Conservation (phyloP, 2,797 vertebrate species). For the Huso huso region DNA sequence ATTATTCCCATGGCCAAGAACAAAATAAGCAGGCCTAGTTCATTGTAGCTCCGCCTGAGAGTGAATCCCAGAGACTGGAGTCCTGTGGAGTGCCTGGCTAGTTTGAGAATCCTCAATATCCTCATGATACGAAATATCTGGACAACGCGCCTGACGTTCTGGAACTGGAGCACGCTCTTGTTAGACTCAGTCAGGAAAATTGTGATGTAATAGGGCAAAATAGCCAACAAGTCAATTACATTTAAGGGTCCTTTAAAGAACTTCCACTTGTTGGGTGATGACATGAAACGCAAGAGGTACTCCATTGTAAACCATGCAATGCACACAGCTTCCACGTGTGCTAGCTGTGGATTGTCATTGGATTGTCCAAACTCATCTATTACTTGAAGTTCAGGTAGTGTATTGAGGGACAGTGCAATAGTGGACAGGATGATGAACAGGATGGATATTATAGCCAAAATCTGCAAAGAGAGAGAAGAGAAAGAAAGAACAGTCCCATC, state of each 20-base stretch:
- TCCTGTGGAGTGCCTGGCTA: slow-evolving; percentile 92
- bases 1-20: slow-evolving; percentile 99
- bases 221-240: slow-evolving; percentile 93
- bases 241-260: slow-evolving; percentile 98
- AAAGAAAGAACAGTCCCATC: no score
- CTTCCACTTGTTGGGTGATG: slow-evolving; percentile 98
- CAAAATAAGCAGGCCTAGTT: slow-evolving; percentile 86
- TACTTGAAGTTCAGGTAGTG: slow-evolving; percentile 89
- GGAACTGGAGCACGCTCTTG: slow-evolving; percentile 94
- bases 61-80: slow-evolving; percentile 96
- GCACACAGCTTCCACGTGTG: slow-evolving; percentile 94
- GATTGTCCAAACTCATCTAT: slow-evolving; percentile 81
- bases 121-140: slow-evolving; percentile 99
- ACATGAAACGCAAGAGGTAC: slow-evolving; percentile 93
- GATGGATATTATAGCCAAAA: slow-evolving; percentile 96
- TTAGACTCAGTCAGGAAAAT: slow-evolving; percentile 98
- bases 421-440: slow-evolving; percentile 97
- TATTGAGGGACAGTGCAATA: slow-evolving; percentile 96
- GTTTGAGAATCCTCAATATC: slow-evolving; percentile 93
- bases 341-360: slow-evolving; percentile 91
- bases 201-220: slow-evolving; percentile 95
- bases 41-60: slow-evolving; percentile 90
- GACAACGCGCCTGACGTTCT: slow-evolving; percentile 92
- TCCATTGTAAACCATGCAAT: slow-evolving; percentile 99
- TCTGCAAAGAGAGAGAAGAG: slow-evolving; percentile 52